Evolutionary conservation across 2,113 vertebrate species (phyloP).

Genomic region (Oreocharis arfaki): DNA sequence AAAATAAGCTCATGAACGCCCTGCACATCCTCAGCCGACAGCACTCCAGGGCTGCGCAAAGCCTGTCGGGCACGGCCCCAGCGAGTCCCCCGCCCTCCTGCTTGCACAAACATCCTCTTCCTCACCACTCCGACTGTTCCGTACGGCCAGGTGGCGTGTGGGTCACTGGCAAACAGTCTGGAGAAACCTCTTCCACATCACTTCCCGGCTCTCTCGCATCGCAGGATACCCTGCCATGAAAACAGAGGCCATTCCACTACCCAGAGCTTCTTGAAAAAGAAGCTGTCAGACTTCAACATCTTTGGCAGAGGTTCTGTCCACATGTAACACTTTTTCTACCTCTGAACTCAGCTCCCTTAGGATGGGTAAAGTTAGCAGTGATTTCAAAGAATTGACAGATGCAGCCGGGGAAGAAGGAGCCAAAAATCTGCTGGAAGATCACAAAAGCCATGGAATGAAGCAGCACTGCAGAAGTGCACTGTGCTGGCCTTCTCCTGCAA

Average conservation of each 20-base stretch:
- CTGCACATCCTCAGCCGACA: neutral
- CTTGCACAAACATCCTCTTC: neutral
- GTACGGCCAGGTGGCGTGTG: neutral
- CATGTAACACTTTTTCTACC: neutral
- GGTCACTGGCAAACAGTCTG: neutral
- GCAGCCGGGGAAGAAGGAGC: neutral
- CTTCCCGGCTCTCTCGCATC: neutral
- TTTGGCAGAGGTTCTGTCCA: neutral
- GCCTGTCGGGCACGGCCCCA: accelerated
- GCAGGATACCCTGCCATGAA: neutral
- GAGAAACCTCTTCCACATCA: neutral
- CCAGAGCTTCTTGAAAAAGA: neutral
- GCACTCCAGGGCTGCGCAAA: accelerated
- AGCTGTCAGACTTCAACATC: neutral
- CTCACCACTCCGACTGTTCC: neutral
- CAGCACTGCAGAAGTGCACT: accelerated
- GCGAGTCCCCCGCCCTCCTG: accelerated
- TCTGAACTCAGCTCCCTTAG: neutral
- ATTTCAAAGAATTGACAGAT: neutral
- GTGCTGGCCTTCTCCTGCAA: neutral
- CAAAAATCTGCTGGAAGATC: neutral
- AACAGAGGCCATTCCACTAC: neutral
- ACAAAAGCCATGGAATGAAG: neutral
- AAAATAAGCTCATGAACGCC: neutral
- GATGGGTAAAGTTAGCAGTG: neutral